A percentile compares a stretch with the other conserved stretches of the same genome.
These are phyloP conservation scores for Leptobrachium ailaonicum DNA, from an alignment of 2,113 vertebrate genomes.

Conservation along the genomic window DNA sequence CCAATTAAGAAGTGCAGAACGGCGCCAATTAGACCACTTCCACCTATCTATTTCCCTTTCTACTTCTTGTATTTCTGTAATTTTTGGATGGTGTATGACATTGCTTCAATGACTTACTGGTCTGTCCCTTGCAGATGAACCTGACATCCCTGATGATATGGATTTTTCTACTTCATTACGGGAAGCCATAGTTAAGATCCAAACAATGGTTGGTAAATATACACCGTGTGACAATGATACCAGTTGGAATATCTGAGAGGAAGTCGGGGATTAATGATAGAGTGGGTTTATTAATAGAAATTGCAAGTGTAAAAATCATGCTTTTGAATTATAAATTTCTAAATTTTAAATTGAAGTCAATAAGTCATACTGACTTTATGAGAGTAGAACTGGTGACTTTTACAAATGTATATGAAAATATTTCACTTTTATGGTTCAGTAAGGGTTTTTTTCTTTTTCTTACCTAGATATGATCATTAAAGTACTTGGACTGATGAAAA, in stretches of 20 bases:
- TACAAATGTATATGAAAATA: neutral
- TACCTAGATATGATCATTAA: no score
- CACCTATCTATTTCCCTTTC: neutral
- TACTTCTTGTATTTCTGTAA: neutral
- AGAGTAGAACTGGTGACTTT: no score
- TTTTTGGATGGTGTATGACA: constrained; percentile 1
- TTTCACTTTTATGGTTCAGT: no score
- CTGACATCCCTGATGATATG: neutral
- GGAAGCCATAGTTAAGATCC: no score
- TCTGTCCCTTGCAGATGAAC: neutral
- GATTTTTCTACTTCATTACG: neutral
- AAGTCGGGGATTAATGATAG: neutral
- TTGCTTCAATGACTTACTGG: constrained; percentile 1
- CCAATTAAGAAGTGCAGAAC: neutral
- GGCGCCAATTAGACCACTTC: constrained; percentile 13
- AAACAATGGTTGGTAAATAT: neutral
- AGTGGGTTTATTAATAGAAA: neutral
- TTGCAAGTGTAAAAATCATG: neutral
- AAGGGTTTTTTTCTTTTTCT: no score
- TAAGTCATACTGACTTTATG: neutral
- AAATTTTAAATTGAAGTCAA: neutral
- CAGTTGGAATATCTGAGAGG: neutral
- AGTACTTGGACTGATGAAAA: no score
- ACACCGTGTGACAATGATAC: neutral
- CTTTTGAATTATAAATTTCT: neutral